Conservation (phyloP, 2,797 vertebrate species). For the Adrianichthys oophorus region DNA sequence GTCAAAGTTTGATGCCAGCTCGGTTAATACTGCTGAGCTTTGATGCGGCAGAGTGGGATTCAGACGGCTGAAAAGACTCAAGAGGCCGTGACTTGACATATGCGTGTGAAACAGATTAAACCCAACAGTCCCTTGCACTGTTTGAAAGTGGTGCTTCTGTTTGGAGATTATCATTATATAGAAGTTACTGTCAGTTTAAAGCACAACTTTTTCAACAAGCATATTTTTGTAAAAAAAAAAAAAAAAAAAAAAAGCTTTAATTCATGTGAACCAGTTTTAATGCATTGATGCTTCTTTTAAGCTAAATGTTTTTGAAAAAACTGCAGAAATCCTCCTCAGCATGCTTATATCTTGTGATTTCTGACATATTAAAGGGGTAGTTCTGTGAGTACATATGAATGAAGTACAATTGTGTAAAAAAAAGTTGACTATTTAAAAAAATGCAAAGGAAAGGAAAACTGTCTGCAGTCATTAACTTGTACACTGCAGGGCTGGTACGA, state of each 20-base stretch:
- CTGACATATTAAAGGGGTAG: too few species aligned
- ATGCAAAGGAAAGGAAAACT: too few species aligned
- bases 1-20: constrained; percentile 30
- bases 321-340: too few species aligned
- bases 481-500: too few species aligned
- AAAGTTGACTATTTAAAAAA: too few species aligned
- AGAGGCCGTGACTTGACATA: constrained; percentile 38
- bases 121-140: constrained; percentile 15
- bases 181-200: constrained; percentile 13
- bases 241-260: constrained; percentile 2
- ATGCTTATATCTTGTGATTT: too few species aligned
- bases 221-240: background rate
- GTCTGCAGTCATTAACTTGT: too few species aligned
- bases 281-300: background rate
- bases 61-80: constrained; percentile 23
- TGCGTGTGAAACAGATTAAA: constrained; percentile 24
- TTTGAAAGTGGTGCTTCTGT: constrained; percentile 1
- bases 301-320: background rate
- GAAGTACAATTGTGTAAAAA: too few species aligned
- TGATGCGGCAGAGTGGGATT: constrained; percentile 24
- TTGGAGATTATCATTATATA: constrained; percentile 12
- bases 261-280: constrained; percentile 26
- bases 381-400: too few species aligned
- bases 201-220: constrained; percentile 3
- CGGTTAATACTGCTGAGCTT: constrained; percentile 32